Evolutionary conservation across 2,888 invertebrate species (phyloP), one percentile per base, ranked within the genome.

Genomic region (Ophraella communa): DNA sequence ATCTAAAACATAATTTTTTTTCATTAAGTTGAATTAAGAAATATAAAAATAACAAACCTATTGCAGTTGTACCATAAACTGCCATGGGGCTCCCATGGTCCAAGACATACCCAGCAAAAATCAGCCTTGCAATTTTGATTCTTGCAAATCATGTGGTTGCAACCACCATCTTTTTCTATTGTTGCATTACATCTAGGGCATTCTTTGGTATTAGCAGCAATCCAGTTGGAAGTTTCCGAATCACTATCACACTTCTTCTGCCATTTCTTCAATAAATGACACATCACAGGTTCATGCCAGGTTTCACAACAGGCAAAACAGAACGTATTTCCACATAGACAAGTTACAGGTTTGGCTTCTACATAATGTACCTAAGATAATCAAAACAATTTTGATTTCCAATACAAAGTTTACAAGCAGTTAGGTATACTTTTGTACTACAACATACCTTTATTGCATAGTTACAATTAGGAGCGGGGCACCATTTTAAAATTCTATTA

Each of bases 101-200:
- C 98, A 68, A 99, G 88, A 81, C 99, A 99, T 14, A 98, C 97
- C 99, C 99, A 99, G 84, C 99, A 99, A 84, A 99, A 99, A 83
- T 99, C 98, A 49, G 95, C 92, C 83, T 95, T 96, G 84, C 99
- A 99, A 83, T 93, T 95, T 84, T 95, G 95, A 85, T 98, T 98
- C 85, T 98, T 98, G 86, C 99, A 99, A 54, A 83, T 93, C 98
- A 99, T 98, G 84, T 99, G 99, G 85, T 99, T 99, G 83, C 99
- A 99, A 52, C 99, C 99, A 62, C 98, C 98, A 83, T 98, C 96
- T 81, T 95, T 95, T 80, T 95, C 95, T 75, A 95, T 95, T 10
- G 94, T 95, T 35, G 96, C 97, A 83, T 96, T 95, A 83, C 99
- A 99, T 83, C 95, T 96, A 17, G 99, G 98, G 82, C 98, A 98